Evolutionary conservation across 2,888 invertebrate species (phyloP).

Genomic region (Erannis defoliaria): DNA sequence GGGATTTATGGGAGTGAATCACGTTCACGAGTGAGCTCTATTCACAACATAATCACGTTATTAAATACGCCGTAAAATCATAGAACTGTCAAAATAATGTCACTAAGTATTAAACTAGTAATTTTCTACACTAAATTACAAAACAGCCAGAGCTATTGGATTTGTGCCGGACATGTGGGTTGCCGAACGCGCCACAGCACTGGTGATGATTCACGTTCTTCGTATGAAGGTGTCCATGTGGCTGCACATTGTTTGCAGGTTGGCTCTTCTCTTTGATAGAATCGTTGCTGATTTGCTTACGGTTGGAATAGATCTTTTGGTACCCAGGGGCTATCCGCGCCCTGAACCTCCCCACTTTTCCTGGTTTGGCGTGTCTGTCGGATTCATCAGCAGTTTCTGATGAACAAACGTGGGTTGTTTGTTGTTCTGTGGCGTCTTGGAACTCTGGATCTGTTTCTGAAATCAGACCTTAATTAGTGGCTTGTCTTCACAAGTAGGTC

Average conservation of each 20-base stretch:
- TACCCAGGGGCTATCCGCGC: slow-evolving; percentile 76
- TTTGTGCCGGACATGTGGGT: slow-evolving; percentile 81
- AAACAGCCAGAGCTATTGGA: slow-evolving; percentile 73
- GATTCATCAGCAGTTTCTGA: slow-evolving; percentile 56
- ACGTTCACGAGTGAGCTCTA: too few relatives aligned
- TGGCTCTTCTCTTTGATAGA: slow-evolving; percentile 64
- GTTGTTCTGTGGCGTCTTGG: slow-evolving; percentile 68
- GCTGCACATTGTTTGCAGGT: slow-evolving; percentile 61
- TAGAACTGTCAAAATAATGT: background rate
- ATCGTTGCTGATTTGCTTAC: slow-evolving; percentile 64
- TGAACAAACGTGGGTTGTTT: slow-evolving; percentile 57
- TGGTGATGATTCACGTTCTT: slow-evolving; percentile 82
- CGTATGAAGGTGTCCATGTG: slow-evolving; percentile 77
- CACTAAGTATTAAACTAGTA: background rate
- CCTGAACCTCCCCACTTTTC: slow-evolving; percentile 75
- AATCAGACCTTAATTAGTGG: too few relatives aligned
- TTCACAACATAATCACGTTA: too few relatives aligned
- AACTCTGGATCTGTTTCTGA: slow-evolving; percentile 79
- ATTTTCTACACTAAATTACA: slow-evolving; percentile 59
- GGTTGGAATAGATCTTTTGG: slow-evolving; percentile 59
- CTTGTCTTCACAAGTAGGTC: too few relatives aligned
- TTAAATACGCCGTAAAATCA: too few relatives aligned
- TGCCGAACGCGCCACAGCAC: slow-evolving; percentile 83
- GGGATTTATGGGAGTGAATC: too few relatives aligned
- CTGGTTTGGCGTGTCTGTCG: slow-evolving; percentile 59